Percentiles rank a stretch among this genome's conserved stretches.
These are phyloP conservation scores for Cinara cedri DNA, from an alignment of 2,888 invertebrate genomes.

Conservation along the genomic window DNA sequence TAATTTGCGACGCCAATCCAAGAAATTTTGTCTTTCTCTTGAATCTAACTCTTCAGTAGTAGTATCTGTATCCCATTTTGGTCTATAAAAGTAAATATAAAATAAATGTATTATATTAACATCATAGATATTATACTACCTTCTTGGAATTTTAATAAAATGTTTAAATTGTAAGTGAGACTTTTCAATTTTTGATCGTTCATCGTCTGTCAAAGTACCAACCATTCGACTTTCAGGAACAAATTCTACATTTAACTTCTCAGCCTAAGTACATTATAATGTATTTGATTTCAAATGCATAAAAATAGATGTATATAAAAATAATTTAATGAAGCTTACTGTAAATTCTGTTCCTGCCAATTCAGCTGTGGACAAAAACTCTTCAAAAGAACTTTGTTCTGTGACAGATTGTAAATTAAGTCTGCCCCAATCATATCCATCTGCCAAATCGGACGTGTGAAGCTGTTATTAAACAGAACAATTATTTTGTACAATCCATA, in stretches of 20 bases:
- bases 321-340: slow-evolving; percentile 61
- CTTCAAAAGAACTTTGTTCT: slow-evolving; percentile 94
- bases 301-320: not conserved
- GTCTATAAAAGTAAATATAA: slow-evolving; percentile 66
- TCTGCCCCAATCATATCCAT: slow-evolving; percentile 90
- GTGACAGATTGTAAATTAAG: slow-evolving; percentile 91
- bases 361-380: slow-evolving; percentile 93
- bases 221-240: slow-evolving; percentile 70
- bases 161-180: slow-evolving; percentile 69
- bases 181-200: slow-evolving; percentile 66
- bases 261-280: slow-evolving; percentile 67
- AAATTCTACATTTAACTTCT: slow-evolving; percentile 83
- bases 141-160: slow-evolving; percentile 80
- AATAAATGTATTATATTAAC: not conserved
- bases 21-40: slow-evolving; percentile 81
- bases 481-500: not conserved
- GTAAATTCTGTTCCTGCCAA: slow-evolving; percentile 91
- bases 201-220: slow-evolving; percentile 70
- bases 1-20: slow-evolving; percentile 88
- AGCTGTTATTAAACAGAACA: slow-evolving; percentile 65
- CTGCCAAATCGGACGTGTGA: slow-evolving; percentile 85
- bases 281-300: not conserved
- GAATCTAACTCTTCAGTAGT: slow-evolving; percentile 79
- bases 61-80: slow-evolving; percentile 78
- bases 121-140: slow-evolving; percentile 64